These are phyloP conservation scores for Eremophila alpestris DNA, from an alignment of 2,797 vertebrate genomes.

Conservation along the genomic window DNA sequence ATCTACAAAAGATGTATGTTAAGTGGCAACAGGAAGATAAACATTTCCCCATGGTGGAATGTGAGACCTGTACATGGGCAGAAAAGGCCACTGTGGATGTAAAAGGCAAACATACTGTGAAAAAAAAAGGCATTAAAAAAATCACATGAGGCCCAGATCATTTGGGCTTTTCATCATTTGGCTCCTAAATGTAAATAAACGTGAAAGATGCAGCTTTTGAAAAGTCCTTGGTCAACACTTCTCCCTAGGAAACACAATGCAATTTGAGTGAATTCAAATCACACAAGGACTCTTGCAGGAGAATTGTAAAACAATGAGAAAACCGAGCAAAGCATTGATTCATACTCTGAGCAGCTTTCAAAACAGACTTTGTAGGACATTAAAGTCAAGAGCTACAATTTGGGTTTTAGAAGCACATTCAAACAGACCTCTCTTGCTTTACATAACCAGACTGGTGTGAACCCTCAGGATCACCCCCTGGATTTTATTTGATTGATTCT, in stretches of 20 bases:
- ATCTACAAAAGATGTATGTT: neutral
- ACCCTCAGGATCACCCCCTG: neutral
- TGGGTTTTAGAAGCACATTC: neutral
- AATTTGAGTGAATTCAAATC: neutral
- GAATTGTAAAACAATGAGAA: neutral
- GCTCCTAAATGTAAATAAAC: neutral
- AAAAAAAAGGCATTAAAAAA: neutral
- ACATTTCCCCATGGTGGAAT: neutral
- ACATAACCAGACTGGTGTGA: neutral
- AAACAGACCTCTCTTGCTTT: neutral
- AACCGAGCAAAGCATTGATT: neutral
- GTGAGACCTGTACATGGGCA: neutral
- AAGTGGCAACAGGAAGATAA: neutral
- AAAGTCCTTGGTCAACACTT: neutral
- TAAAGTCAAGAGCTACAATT: neutral
- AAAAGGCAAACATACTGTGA: neutral
- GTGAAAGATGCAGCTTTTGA: neutral
- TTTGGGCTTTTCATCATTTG: neutral
- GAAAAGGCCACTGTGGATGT: neutral
- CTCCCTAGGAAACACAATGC: neutral
- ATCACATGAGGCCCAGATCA: neutral
- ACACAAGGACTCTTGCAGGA: neutral
- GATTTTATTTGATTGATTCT: neutral
- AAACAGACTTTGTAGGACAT: neutral
- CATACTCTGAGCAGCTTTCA: neutral